phyloP scores from a whole-genome alignment of 2,888 invertebrate genomes.

The Halictus quadricinctus region DNA sequence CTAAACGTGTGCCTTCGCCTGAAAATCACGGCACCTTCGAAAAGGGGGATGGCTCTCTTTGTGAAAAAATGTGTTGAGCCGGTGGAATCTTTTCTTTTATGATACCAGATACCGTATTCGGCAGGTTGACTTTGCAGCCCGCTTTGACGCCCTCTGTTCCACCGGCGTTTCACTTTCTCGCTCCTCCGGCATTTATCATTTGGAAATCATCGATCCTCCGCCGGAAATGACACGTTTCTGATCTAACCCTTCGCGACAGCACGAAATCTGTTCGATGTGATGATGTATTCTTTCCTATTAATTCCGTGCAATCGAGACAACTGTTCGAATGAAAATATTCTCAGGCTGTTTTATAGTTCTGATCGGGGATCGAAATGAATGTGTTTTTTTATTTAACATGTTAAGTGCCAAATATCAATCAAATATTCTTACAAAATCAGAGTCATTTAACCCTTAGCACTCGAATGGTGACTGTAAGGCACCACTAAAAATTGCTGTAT shows the following conservation, averaged over 20 bases:
- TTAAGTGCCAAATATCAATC: no score
- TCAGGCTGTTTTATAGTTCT: no score
- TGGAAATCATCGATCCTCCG: neutral
- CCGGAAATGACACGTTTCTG: neutral
- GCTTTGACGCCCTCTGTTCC: neutral
- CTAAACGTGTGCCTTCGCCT: constrained; percentile 1
- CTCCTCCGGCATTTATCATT: neutral
- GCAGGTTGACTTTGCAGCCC: neutral
- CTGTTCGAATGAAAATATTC: no score
- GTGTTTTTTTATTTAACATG: no score
- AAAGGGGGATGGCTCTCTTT: constrained; percentile 8
- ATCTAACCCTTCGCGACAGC: neutral
- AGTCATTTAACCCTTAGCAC: no score
- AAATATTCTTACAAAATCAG: no score
- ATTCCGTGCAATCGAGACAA: no score
- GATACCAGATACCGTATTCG: neutral
- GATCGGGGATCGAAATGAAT: no score
- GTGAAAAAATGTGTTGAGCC: constrained; percentile 20
- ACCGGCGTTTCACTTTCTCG: neutral
- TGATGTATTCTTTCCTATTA: no score
- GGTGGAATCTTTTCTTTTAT: constrained; percentile 9
- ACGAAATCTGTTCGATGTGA: neutral
- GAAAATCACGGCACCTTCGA: constrained; percentile 21
- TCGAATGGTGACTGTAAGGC: no score
- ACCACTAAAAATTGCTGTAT: no score